A percentile compares a stretch with the other conserved stretches of the same genome.
Evolutionary conservation across 2,797 vertebrate genomes (phyloP).

Genomic region (Sphaeramia orbicularis): DNA sequence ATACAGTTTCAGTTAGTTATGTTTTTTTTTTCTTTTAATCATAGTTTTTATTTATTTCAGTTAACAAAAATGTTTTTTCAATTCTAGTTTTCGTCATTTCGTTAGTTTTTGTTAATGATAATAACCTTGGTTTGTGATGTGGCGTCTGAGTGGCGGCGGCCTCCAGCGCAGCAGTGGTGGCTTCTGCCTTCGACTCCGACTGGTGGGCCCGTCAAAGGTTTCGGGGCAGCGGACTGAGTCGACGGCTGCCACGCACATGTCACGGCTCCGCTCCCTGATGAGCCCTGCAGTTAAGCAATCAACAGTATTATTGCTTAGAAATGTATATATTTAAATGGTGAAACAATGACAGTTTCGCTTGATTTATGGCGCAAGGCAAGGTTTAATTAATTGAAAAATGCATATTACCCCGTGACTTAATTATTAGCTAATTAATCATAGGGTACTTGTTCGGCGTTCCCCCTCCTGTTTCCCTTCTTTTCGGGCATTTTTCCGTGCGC

Average conservation of each 20-base stretch:
- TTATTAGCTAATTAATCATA: conserved; percentile 86
- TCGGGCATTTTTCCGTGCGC: conserved; percentile 68
- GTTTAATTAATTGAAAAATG: conserved; percentile 87
- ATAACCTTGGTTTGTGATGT: no score
- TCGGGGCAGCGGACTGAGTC: conserved; percentile 78
- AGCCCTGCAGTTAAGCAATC: conserved; percentile 81
- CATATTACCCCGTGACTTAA: conserved; percentile 84
- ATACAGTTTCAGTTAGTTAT: no score
- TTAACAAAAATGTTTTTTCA: no score
- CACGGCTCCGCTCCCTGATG: conserved; percentile 69
- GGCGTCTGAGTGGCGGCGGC: conserved; percentile 63
- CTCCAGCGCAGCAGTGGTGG: conserved; percentile 56
- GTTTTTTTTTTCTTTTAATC: no score
- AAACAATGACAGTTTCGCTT: conserved; percentile 84
- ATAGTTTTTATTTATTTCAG: no score
- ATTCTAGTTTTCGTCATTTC: no score
- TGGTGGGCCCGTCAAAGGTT: conserved; percentile 68
- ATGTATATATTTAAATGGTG: conserved; percentile 85
- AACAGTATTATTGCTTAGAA: conserved; percentile 81
- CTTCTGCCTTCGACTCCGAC: conserved; percentile 59
- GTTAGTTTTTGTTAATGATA: no score
- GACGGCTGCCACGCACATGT: conserved; percentile 73
- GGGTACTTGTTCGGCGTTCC: conserved; percentile 70
- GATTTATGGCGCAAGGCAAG: conserved; percentile 83
- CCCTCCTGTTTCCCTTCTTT: conserved; percentile 59